Evolutionary conservation across 1,140 invertebrate species (phyloP).

Genomic region (Thereuonema tuberculata): DNA sequence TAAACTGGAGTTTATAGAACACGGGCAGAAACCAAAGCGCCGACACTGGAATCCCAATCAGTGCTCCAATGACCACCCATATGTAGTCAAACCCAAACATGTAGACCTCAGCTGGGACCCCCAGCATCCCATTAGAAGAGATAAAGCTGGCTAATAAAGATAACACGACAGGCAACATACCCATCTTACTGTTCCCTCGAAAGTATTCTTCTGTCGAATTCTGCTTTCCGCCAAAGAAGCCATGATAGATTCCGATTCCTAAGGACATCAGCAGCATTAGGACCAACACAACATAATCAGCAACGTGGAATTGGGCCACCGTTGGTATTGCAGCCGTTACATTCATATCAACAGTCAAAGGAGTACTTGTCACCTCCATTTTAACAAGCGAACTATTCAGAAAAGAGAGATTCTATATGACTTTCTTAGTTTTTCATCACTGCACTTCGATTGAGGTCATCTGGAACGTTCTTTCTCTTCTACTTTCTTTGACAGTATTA

Average conservation of each 20-base stretch:
- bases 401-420: no score
- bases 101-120: slow-evolving; percentile 73
- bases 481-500: no score
- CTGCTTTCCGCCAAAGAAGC: slow-evolving; percentile 30
- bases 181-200: slow-evolving; percentile 20
- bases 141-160: slow-evolving; percentile 87
- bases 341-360: no score
- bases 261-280: slow-evolving; percentile 22
- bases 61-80: slow-evolving; percentile 59
- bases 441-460: no score
- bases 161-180: slow-evolving; percentile 31
- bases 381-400: no score
- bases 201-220: slow-evolving; percentile 31
- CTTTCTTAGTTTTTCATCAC: no score
- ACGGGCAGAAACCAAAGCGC: slow-evolving; percentile 75
- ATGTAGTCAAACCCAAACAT: slow-evolving; percentile 66
- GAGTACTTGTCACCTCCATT: no score
- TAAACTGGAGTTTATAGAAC: slow-evolving; percentile 69
- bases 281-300: slow-evolving; percentile 23
- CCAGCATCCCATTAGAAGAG: slow-evolving; percentile 83
- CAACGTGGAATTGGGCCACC: not conserved
- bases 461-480: no score
- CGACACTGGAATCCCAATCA: slow-evolving; percentile 63
- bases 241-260: slow-evolving; percentile 34
- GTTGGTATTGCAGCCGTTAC: no score